Evolutionary conservation across 2,113 vertebrate species (phyloP).

Genomic region (Cryptotis parvus): DNA sequence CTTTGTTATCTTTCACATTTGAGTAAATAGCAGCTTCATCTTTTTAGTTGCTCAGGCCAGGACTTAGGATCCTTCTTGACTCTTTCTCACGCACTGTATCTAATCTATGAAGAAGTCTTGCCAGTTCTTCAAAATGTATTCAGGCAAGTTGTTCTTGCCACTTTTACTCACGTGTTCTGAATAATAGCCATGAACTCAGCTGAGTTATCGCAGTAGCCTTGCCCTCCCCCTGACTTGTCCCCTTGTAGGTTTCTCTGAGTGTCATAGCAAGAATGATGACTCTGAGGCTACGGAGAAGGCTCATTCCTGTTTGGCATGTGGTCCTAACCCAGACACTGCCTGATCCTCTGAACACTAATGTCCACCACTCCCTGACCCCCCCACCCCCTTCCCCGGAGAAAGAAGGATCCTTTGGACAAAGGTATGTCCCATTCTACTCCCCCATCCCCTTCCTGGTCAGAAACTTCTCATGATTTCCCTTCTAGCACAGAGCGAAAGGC

Average conservation of each 20-base stretch:
- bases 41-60: constrained; percentile 49
- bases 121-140: constrained; percentile 9
- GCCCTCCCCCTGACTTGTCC: neutral
- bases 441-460: neutral
- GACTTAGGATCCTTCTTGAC: constrained; percentile 29
- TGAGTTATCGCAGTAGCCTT: neutral
- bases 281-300: neutral
- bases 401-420: neutral
- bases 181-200: neutral
- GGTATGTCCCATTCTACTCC: constrained; percentile 18
- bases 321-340: no score
- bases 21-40: constrained; percentile 15
- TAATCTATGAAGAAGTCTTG: neutral
- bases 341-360: no score
- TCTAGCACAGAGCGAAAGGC: constrained; percentile 43
- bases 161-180: constrained; percentile 20
- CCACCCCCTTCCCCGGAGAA: neutral
- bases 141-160: neutral
- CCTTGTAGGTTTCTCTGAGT: neutral
- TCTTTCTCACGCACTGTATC: neutral
- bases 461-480: neutral
- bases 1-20: neutral
- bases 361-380: no score
- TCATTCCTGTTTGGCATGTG: no score
- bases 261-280: neutral